Evolutionary conservation across 2,113 vertebrate species (phyloP).

Genomic region (Tyrannus savana): DNA sequence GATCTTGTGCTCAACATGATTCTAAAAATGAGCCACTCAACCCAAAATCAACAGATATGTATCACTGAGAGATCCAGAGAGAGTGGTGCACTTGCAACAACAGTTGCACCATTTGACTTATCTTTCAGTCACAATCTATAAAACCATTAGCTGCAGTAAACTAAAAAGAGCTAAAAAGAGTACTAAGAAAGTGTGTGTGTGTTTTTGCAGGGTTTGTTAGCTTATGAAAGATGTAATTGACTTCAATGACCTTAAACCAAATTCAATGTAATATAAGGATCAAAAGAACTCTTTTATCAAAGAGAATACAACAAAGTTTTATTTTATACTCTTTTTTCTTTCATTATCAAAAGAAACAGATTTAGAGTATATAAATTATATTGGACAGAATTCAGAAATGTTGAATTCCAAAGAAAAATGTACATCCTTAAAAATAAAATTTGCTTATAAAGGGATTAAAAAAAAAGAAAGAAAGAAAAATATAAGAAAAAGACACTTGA

Average conservation of each 20-base stretch:
- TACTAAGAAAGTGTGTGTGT: not conserved
- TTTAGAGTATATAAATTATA: not conserved
- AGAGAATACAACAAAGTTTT: conserved; percentile 22
- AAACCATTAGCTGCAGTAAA: not conserved
- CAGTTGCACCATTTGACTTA: not conserved
- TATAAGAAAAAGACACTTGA: not conserved
- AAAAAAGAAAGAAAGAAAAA: not conserved
- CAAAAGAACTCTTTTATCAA: conserved; percentile 48
- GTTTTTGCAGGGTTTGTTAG: not conserved
- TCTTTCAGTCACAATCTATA: not conserved
- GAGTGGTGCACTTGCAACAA: not conserved
- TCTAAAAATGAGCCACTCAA: not conserved
- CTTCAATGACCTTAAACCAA: conserved; percentile 25
- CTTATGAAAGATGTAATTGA: conserved; percentile 33
- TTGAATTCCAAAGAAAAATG: conserved; percentile 8
- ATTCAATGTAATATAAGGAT: conserved; percentile 29
- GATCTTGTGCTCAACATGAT: not conserved
- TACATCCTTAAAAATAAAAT: conserved; percentile 8
- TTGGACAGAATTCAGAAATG: conserved; percentile 38
- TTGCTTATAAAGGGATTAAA: not conserved
- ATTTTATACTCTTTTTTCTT: conserved; percentile 8
- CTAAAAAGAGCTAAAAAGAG: not conserved
- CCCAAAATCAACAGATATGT: not conserved
- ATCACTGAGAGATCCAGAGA: not conserved
- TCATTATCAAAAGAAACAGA: conserved; percentile 23